Evolutionary conservation across 2,888 invertebrate genomes (phyloP).

Genomic region (Hyposoter didymator): DNA sequence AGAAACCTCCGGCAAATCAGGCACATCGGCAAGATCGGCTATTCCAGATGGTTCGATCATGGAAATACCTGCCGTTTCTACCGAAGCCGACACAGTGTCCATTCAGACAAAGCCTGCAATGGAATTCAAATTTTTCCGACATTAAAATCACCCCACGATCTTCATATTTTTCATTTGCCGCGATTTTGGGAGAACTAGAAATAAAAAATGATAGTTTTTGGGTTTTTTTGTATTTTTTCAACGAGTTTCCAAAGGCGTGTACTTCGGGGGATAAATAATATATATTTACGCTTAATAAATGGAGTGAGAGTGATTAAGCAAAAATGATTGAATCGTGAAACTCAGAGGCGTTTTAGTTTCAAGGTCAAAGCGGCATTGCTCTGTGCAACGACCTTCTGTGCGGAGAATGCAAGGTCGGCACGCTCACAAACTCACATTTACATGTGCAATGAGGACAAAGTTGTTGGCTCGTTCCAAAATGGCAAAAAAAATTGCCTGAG

Average conservation of each 20-base stretch:
- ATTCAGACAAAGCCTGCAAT: slow-evolving; percentile 77
- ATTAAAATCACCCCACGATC: background rate
- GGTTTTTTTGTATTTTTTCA: background rate
- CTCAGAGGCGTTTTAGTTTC: background rate
- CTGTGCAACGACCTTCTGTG: slow-evolving; percentile 1
- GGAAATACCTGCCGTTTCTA: slow-evolving; percentile 80
- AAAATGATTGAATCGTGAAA: background rate
- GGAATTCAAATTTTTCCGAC: background rate
- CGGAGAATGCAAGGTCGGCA: slow-evolving; percentile 4
- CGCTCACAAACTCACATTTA: background rate
- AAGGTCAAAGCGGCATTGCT: slow-evolving; percentile 9
- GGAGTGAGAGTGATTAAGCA: background rate
- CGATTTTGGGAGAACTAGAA: background rate
- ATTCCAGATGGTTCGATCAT: slow-evolving; percentile 80
- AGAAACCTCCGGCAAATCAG: slow-evolving; percentile 79
- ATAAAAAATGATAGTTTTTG: background rate
- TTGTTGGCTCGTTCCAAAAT: background rate
- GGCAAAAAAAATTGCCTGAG: background rate
- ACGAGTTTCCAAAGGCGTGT: background rate
- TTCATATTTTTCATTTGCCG: background rate
- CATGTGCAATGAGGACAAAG: background rate
- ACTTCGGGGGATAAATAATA: background rate
- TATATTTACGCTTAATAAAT: background rate
- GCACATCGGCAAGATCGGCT: slow-evolving; percentile 77
- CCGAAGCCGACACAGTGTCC: slow-evolving; percentile 79